phyloP scores from a whole-genome alignment of 2,888 invertebrate genomes.

The Agriopis aurantiaria region DNA sequence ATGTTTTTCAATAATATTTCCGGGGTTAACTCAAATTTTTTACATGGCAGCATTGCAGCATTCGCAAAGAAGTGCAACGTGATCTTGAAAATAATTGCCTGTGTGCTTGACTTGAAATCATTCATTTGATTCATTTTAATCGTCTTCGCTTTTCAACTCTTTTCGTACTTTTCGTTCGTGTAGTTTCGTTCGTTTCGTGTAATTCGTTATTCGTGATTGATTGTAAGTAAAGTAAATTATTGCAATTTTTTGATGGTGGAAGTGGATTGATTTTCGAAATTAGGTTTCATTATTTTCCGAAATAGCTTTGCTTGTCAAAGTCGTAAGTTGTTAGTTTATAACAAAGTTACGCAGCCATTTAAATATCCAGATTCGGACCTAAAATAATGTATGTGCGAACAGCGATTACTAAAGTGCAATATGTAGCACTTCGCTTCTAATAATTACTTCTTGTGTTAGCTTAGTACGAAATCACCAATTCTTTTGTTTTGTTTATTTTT shows the following conservation, averaged over 20 bases:
- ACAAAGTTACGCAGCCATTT: background rate
- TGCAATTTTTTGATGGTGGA: conserved; percentile 54
- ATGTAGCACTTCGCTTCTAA: background rate
- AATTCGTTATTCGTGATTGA: background rate
- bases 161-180: background rate
- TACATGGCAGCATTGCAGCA: no score
- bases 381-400: background rate
- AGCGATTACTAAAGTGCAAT: conserved; percentile 24
- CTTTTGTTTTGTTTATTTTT: background rate
- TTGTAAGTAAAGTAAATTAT: background rate
- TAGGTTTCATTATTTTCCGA: conserved; percentile 48
- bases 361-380: background rate
- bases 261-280: conserved; percentile 58
- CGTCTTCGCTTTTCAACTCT: no score
- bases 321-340: conserved; percentile 52
- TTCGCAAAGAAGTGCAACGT: background rate
- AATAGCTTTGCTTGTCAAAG: conserved; percentile 47
- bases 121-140: background rate
- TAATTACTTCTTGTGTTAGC: background rate
- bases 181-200: background rate
- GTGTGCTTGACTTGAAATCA: background rate
- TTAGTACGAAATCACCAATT: background rate
- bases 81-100: background rate
- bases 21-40: no score
- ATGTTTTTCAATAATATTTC: no score